phyloP scores from a whole-genome alignment of 2,797 vertebrate species.

The Pipistrellus pygmaeus region DNA sequence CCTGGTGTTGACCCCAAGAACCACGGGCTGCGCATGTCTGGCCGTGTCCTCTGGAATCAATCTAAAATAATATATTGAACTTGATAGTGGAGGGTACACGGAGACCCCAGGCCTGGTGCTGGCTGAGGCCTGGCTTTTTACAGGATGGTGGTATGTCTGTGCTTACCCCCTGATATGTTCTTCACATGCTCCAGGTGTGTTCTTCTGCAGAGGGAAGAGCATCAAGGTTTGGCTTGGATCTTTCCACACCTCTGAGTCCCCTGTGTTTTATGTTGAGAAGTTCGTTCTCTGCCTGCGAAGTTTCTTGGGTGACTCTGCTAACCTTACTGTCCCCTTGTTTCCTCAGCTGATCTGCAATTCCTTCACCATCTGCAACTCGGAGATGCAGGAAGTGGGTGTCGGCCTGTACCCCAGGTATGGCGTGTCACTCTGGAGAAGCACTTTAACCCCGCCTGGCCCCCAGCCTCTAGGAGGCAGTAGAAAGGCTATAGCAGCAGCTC shows the following conservation, averaged over 20 bases:
- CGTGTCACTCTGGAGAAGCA: slow-evolving; percentile 79
- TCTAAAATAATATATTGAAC: too few species aligned
- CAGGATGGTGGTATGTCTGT: slow-evolving; percentile 73
- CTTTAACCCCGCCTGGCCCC: neutral
- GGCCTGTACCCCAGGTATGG: slow-evolving; percentile 97
- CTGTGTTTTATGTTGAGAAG: slow-evolving; percentile 75
- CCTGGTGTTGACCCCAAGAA: too few species aligned
- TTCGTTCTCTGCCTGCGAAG: slow-evolving; percentile 63
- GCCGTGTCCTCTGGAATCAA: too few species aligned
- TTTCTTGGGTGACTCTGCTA: slow-evolving; percentile 79
- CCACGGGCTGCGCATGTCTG: too few species aligned
- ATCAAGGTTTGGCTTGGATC: slow-evolving; percentile 69
- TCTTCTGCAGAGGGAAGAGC: slow-evolving; percentile 72
- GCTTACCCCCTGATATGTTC: slow-evolving; percentile 57
- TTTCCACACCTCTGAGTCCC: slow-evolving; percentile 12
- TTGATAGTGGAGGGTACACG: too few species aligned
- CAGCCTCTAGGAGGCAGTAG: slow-evolving; percentile 29
- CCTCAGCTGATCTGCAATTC: slow-evolving; percentile 97
- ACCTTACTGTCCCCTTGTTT: slow-evolving; percentile 84
- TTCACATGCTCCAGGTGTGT: slow-evolving; percentile 63
- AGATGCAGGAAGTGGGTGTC: slow-evolving; percentile 96
- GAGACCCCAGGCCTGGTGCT: neutral
- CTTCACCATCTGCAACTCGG: slow-evolving; percentile 97
- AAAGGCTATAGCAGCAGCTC: slow-evolving; percentile 57
- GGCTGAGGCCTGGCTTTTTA: slow-evolving; percentile 55